These are phyloP conservation scores for Ctenicera cuprea DNA, from an alignment of 2,888 invertebrate genomes.

Conservation along the genomic window DNA sequence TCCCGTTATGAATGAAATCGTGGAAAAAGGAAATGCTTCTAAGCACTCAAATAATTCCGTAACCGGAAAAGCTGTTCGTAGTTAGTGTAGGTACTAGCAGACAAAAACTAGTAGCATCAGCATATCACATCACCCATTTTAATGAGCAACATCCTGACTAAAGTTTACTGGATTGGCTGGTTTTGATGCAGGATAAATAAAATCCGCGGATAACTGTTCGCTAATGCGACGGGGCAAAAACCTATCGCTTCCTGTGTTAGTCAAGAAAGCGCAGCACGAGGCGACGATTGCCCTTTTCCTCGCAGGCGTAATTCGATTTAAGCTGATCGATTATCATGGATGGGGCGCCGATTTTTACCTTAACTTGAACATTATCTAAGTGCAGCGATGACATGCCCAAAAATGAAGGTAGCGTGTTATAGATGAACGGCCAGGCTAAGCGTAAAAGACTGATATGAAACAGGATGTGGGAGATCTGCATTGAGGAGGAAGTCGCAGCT, in stretches of 20 bases:
- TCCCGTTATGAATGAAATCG: slow-evolving; percentile 30
- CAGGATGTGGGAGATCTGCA: slow-evolving; percentile 70
- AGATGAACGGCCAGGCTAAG: slow-evolving; percentile 39
- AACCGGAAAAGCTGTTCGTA: slow-evolving; percentile 43
- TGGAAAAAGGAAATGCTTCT: slow-evolving; percentile 43
- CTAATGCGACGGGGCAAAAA: slow-evolving; percentile 44
- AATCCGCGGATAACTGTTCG: slow-evolving; percentile 39
- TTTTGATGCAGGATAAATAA: slow-evolving; percentile 39
- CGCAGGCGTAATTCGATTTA: slow-evolving; percentile 41
- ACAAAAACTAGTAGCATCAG: slow-evolving; percentile 48
- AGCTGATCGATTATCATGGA: slow-evolving; percentile 8
- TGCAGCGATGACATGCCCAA: slow-evolving; percentile 21
- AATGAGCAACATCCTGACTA: slow-evolving; percentile 61
- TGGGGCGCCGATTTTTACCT: background rate
- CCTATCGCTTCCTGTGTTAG: slow-evolving; percentile 47
- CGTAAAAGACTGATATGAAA: slow-evolving; percentile 46
- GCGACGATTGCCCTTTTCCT: slow-evolving; percentile 38
- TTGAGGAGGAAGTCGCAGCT: slow-evolving; percentile 68
- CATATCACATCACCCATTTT: slow-evolving; percentile 55
- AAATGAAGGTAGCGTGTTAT: slow-evolving; percentile 31
- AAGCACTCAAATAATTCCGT: slow-evolving; percentile 24
- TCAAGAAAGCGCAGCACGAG: slow-evolving; percentile 49
- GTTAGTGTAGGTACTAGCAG: slow-evolving; percentile 20
- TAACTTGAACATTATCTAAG: background rate
- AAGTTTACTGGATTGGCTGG: slow-evolving; percentile 38